Conservation (phyloP, 2,797 vertebrate genomes). For the Anguilla anguilla region DNA sequence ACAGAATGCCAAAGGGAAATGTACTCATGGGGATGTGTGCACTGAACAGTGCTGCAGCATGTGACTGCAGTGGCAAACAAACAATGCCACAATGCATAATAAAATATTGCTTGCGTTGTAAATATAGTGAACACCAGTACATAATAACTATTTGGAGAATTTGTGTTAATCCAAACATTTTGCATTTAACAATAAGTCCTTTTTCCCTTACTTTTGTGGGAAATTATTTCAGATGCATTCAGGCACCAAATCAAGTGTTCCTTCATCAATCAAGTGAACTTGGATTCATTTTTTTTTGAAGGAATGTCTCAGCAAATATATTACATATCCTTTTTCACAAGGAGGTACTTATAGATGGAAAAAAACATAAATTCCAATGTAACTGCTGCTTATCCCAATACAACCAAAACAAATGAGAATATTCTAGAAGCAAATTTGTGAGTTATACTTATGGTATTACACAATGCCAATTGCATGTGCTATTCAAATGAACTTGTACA, state of each 20-base stretch:
- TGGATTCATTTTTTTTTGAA: background rate
- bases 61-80: slow-evolving; percentile 11
- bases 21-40: background rate
- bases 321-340: background rate
- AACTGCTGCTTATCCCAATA: background rate
- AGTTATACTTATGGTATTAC: background rate
- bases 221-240: background rate
- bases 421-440: background rate
- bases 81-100: background rate
- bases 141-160: background rate
- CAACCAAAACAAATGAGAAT: background rate
- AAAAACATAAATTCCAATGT: background rate
- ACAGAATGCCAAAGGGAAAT: background rate
- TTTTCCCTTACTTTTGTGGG: background rate
- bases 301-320: background rate
- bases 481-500: background rate
- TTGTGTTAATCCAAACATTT: background rate
- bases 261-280: background rate
- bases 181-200: background rate
- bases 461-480: background rate
- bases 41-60: no score
- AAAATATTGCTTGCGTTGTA: background rate
- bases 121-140: background rate
- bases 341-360: background rate
- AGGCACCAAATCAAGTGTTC: background rate